Evolutionary conservation across 2,113 vertebrate species (phyloP), one percentile per base, ranked within the genome.

Genomic region (Chaenocephalus aceratus): DNA sequence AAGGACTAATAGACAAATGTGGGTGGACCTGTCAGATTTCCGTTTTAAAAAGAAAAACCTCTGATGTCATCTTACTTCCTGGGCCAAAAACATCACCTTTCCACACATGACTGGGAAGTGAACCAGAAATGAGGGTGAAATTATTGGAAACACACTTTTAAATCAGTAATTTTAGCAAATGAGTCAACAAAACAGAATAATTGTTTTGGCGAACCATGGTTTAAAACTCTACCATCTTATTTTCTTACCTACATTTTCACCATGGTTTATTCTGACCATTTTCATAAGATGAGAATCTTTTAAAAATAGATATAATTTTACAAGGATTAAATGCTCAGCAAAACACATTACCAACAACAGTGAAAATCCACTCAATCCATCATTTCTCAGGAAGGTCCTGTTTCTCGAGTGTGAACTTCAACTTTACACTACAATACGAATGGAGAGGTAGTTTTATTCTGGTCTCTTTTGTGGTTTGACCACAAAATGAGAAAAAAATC

Each of bases 21-120:
- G 15, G 36, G 69, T 21, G 21, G 18, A 72, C n/a, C 26, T 36
- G 45, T 81, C 66, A 67, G 16, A 36, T 63, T 66, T 80, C 36
- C 10, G 64, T 68, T 79, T 63, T 26, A 73, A 23, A 62, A 65
- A 69, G 58, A 5, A 69, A 77, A 80, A 80, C 41, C 73, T 72
- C 57, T 79, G 77, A 83, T 72, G 77, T 81, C 72, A 86, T 70
- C 4, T 58, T 49, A 26, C 14, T 36, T 46, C 53, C 12, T 75
- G 26, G 30, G 30, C 34, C 36, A 30, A 71, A 60, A 70, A 36
- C 58, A 54, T 45, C 60, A 75, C 44, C 41, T 75, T 75, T 67
- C 49, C 15, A 52, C 30, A 46, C 45, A 59, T 23, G 46, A 46
- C 44, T 44, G 14, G 60, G 56, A 54, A 65, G 9, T 2, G 49